Evolutionary conservation across 2,113 vertebrate species (phyloP).

Genomic region (Delphinapterus leucas): DNA sequence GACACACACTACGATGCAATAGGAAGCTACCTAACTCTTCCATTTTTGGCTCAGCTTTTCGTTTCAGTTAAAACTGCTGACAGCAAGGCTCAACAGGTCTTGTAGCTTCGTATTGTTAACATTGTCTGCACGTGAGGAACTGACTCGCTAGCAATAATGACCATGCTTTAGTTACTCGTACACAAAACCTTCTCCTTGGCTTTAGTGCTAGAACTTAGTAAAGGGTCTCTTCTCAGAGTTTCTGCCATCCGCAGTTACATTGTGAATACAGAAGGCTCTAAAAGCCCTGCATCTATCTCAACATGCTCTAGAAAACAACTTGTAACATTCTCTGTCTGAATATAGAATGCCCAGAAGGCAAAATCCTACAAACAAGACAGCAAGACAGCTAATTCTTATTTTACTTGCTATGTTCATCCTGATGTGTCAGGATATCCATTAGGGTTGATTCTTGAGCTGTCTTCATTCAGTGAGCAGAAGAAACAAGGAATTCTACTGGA

Average conservation of each 20-base stretch:
- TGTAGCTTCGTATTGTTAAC: not conserved
- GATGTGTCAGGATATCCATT: not conserved
- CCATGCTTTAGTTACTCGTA: not conserved
- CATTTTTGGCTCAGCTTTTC: slow-evolving; percentile 52
- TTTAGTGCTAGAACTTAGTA: not conserved
- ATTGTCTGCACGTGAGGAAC: not conserved
- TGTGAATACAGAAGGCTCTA: not conserved
- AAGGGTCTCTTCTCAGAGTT: not conserved
- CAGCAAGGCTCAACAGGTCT: slow-evolving; percentile 52
- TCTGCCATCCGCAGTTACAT: not conserved
- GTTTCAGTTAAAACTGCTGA: slow-evolving; percentile 61
- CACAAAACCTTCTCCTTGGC: not conserved
- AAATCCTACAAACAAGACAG: not conserved
- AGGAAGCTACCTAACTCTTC: slow-evolving; percentile 71
- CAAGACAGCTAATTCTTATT: not conserved
- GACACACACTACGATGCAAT: slow-evolving; percentile 46
- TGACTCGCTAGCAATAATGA: not conserved
- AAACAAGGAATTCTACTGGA: not conserved
- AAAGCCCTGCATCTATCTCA: not conserved
- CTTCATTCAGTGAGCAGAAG: not conserved
- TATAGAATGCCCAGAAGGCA: not conserved
- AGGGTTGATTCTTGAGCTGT: not conserved
- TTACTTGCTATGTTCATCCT: not conserved
- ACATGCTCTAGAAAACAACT: not conserved
- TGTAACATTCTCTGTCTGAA: not conserved